Conservation (phyloP, 2,113 vertebrate species). For the Halichoerus grypus region DNA sequence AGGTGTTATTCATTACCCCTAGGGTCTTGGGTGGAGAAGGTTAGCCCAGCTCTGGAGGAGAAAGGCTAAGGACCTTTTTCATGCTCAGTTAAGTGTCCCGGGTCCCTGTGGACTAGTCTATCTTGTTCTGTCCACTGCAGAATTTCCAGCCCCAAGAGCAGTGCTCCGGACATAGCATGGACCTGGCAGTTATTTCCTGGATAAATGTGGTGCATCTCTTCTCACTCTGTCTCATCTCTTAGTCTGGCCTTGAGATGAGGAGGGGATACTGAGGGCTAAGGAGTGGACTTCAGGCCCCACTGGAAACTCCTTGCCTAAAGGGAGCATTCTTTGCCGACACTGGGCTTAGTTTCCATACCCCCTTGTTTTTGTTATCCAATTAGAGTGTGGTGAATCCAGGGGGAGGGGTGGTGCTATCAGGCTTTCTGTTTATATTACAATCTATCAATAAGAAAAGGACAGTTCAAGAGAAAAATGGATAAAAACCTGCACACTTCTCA, state of each 20-base stretch:
- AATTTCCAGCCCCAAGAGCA: background rate
- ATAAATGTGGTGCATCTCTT: background rate
- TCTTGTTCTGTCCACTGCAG: background rate
- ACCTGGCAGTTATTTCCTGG: background rate
- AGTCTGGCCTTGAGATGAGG: background rate
- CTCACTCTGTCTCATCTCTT: background rate
- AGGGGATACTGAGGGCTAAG: background rate
- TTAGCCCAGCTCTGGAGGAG: background rate
- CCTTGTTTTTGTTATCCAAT: background rate
- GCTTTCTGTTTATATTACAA: background rate
- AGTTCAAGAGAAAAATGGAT: background rate
- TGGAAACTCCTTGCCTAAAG: background rate
- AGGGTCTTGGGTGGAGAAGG: background rate
- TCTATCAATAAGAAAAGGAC: background rate
- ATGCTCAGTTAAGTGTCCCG: fast-evolving
- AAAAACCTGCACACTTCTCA: background rate
- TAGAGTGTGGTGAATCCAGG: background rate
- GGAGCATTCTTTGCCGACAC: background rate
- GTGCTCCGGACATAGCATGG: background rate
- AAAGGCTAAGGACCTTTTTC: background rate
- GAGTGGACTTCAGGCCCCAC: background rate
- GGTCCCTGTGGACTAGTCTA: background rate
- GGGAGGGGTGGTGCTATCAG: background rate
- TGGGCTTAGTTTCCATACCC: background rate
- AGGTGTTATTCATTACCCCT: background rate